A percentile compares a stretch with the other conserved stretches of the same genome.
phyloP scores from a whole-genome alignment of 2,113 vertebrate genomes.

The Ariopsis seemanni region DNA sequence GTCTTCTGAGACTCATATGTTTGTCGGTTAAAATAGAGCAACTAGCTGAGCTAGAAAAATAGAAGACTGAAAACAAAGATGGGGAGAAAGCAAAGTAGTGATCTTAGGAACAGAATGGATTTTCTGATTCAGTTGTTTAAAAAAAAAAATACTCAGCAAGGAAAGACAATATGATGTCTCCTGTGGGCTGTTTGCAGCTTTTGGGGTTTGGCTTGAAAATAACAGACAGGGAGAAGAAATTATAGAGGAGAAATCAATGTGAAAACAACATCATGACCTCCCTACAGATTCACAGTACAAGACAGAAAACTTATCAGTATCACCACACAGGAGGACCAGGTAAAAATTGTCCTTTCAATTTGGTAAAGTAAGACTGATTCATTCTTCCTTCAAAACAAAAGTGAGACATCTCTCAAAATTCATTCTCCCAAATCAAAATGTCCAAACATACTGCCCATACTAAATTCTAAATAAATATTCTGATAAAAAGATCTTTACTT shows the following conservation, averaged over 20 bases:
- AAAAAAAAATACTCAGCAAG: not conserved
- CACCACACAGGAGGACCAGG: not conserved
- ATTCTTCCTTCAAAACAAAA: not conserved
- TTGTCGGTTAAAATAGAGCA: slow-evolving; percentile 20
- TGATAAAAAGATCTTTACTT: not conserved
- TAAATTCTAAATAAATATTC: not conserved
- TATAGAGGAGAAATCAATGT: slow-evolving; percentile 10
- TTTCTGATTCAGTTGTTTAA: slow-evolving; percentile 12
- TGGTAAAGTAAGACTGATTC: too few species aligned
- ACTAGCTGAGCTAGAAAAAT: slow-evolving; percentile 25
- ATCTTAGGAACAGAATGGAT: slow-evolving; percentile 9
- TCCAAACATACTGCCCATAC: not conserved
- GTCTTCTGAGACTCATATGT: slow-evolving; percentile 6
- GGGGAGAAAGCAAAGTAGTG: not conserved
- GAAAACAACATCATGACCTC: not conserved
- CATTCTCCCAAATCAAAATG: not conserved
- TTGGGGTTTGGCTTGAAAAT: not conserved
- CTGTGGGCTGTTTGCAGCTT: not conserved
- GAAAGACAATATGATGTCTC: slow-evolving; percentile 14
- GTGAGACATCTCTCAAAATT: not conserved
- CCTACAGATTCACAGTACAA: not conserved
- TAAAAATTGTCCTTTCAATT: not conserved
- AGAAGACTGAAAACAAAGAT: slow-evolving; percentile 10
- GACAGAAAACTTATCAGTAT: not conserved
- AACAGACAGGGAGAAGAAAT: not conserved